Evolutionary conservation across 2,113 vertebrate genomes (phyloP).

Genomic region (Pangasianodon hypophthalmus): DNA sequence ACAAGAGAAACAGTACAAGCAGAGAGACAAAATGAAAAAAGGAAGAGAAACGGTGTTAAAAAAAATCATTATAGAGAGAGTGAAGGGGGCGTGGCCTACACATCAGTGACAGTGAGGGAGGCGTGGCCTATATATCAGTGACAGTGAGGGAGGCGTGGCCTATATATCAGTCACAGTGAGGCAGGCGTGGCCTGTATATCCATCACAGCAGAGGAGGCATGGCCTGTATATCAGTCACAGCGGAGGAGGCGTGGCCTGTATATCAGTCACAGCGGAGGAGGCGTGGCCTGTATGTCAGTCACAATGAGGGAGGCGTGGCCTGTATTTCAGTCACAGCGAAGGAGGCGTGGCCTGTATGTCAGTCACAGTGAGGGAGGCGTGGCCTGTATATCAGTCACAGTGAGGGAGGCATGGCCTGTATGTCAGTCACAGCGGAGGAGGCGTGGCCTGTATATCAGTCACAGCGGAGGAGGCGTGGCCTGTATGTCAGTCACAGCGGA

Average conservation of each 20-base stretch:
- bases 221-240: background rate
- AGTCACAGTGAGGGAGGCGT: too few relatives aligned
- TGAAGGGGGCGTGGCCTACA: background rate
- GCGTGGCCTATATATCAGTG: background rate
- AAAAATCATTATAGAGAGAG: background rate
- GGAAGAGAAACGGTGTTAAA: background rate
- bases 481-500: too few relatives aligned
- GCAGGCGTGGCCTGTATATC: background rate
- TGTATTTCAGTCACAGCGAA: background rate
- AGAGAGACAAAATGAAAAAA: background rate
- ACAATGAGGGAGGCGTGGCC: background rate
- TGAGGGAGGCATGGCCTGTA: background rate
- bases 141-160: background rate
- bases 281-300: background rate
- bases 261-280: background rate
- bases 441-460: too few relatives aligned
- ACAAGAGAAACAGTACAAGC: background rate
- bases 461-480: too few relatives aligned
- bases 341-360: background rate
- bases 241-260: background rate
- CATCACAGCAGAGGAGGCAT: background rate
- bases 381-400: background rate
- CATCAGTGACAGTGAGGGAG: background rate
- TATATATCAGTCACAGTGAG: background rate
- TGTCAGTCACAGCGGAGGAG: too few relatives aligned